A percentile compares a stretch with the other conserved stretches of the same genome.
These are phyloP conservation scores for Metalampra italica DNA, from an alignment of 2,888 invertebrate genomes.

Conservation along the genomic window DNA sequence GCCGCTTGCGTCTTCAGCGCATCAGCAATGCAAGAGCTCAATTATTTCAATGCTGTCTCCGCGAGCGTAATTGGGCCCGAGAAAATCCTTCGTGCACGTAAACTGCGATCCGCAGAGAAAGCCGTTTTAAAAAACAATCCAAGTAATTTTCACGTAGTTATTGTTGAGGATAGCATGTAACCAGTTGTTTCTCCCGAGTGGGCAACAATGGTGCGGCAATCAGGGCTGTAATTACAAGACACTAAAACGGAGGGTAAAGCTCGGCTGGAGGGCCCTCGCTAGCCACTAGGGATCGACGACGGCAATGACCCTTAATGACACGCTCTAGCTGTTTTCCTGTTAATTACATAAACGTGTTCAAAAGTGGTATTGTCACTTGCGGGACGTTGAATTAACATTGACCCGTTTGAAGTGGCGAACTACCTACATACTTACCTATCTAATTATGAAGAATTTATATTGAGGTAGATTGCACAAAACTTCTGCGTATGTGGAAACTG, in stretches of 20 bases:
- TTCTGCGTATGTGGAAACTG: too few species aligned
- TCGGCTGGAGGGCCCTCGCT: conserved; percentile 10
- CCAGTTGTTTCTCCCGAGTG: conserved; percentile 15
- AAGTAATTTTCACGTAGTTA: conserved; percentile 13
- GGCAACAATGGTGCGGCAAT: conserved; percentile 24
- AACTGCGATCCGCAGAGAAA: conserved; percentile 17
- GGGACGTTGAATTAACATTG: background rate
- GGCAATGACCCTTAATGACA: conserved; percentile 29
- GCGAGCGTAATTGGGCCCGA: conserved; percentile 17
- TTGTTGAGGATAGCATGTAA: background rate
- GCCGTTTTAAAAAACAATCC: conserved; percentile 10
- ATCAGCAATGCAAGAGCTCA: conserved; percentile 14
- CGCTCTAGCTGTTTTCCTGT: conserved; percentile 22
- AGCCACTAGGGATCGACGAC: conserved; percentile 14
- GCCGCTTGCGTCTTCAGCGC: conserved; percentile 16
- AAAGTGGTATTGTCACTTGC: background rate
- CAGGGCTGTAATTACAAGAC: conserved; percentile 29
- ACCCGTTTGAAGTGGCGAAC: background rate
- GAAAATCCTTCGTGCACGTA: conserved; percentile 15
- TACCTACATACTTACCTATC: too few species aligned
- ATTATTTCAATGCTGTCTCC: conserved; percentile 11
- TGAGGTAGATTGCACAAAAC: too few species aligned
- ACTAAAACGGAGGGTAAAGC: conserved; percentile 19
- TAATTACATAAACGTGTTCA: conserved; percentile 2
- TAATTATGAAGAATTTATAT: too few species aligned